Evolutionary conservation across 2,888 invertebrate species (phyloP), one percentile per base, ranked within the genome.

Genomic region (Tetragonula carbonaria): DNA sequence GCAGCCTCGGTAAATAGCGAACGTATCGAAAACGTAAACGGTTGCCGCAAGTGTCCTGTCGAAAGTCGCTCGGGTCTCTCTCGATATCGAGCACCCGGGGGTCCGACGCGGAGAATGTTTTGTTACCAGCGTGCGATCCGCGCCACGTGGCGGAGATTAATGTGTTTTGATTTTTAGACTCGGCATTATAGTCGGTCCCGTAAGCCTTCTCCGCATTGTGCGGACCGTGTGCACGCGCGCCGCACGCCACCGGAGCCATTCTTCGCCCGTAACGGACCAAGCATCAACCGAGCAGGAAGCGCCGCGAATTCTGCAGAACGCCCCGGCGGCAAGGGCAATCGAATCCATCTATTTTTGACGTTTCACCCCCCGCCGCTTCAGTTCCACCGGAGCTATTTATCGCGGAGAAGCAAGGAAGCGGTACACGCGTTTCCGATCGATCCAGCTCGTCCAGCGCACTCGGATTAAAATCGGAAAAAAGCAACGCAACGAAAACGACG

Each of bases 91-190:
- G 74, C 87, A 85, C 82, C 85, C 80, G 85, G 80, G 78, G 57
- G 45, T 45, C 84, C 75, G 76, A 80, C 74, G 74, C 76, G 21
- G 72, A 80, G 67, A 72, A 82, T 88, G 88, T 89, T 89, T 89
- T 86, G 89, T 87, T 91, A 91, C 91, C 91, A 91, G 92, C 93
- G 93, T 92, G 93, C 92, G 94, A 94, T 94, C 93, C 89, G 84
- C 75, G 94, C 92, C 94, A 94, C 94, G 94, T 94, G 94, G 84
- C 93, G 79, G 89, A 93, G 94, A 94, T 94, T 94, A 94, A 94
- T 94, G 94, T 94, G 94, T 94, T 94, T 94, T 94, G 94, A 94
- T 94, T 94, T 94, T 94, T 94, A 93, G 94, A 94, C 93, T 93
- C 91, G 86, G 91, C 90, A 93, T 94, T 93, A 91, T 93, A 91